These are phyloP conservation scores for Meandrina meandrites DNA, from an alignment of 92 coral and sea anemone genomes.

Conservation along the genomic window DNA sequence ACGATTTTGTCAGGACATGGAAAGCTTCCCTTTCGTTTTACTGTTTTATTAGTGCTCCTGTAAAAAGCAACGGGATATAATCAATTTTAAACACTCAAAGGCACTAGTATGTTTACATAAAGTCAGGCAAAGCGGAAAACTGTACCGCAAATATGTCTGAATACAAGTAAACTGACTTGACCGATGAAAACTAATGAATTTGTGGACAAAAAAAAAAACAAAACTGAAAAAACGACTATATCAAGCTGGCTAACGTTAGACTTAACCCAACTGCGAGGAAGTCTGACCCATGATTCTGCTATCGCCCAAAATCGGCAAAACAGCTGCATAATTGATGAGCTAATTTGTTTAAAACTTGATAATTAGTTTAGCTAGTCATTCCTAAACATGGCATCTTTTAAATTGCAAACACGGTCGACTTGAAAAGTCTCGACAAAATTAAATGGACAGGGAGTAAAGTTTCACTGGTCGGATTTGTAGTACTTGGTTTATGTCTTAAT, in stretches of 20 bases:
- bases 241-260: not conserved
- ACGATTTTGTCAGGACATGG: not conserved
- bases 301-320: conserved; percentile 5
- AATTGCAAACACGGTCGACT: not conserved
- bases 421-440: not conserved
- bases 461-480: too few species aligned
- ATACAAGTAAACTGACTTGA: not conserved
- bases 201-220: not conserved
- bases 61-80: not conserved
- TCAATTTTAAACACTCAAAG: not conserved
- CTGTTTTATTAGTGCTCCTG: not conserved
- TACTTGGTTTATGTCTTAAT: not conserved
- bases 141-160: not conserved
- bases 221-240: not conserved
- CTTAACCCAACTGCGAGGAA: not conserved
- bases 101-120: not conserved
- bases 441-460: not conserved
- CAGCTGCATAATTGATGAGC: conserved; percentile 12
- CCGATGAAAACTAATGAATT: too few species aligned
- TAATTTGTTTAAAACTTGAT: conserved; percentile 27
- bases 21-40: not conserved
- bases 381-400: not conserved
- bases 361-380: conserved; percentile 2
- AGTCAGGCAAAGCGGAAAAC: not conserved
- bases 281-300: not conserved